Conservation (phyloP, 2,888 invertebrate species). For the Cataglyphis albicans region DNA sequence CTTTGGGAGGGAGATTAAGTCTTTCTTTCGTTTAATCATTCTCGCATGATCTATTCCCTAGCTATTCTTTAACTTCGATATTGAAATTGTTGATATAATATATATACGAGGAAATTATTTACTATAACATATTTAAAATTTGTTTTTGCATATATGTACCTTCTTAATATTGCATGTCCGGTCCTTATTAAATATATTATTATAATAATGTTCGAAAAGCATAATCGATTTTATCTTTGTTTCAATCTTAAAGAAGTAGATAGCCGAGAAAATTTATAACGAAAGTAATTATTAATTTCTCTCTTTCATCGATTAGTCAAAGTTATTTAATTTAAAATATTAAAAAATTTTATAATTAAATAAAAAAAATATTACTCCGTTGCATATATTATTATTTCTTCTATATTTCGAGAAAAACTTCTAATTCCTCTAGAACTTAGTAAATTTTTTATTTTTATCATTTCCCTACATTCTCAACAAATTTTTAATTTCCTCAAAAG, state of each 20-base stretch:
- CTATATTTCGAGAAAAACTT: neutral
- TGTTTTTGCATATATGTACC: neutral
- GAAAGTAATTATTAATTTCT: neutral
- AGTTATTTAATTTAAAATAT: conserved; percentile 1
- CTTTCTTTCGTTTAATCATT: conserved; percentile 68
- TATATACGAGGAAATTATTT: neutral
- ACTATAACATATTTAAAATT: neutral
- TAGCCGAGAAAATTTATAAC: neutral
- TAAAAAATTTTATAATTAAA: neutral
- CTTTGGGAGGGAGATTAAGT: conserved; percentile 67
- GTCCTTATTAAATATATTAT: neutral
- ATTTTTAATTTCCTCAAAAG: conserved; percentile 39
- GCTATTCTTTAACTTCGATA: neutral
- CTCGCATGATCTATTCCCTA: neutral
- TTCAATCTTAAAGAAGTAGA: neutral
- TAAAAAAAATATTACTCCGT: neutral
- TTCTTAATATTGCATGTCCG: neutral
- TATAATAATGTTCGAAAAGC: neutral
- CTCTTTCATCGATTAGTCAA: neutral
- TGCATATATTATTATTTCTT: conserved; percentile 7
- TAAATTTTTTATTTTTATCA: neutral
- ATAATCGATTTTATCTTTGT: neutral
- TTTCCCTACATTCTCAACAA: neutral
- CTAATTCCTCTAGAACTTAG: neutral
- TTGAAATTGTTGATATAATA: conserved; percentile 16